phyloP scores from a whole-genome alignment of 2,797 vertebrate genomes.

The Avahi laniger region DNA sequence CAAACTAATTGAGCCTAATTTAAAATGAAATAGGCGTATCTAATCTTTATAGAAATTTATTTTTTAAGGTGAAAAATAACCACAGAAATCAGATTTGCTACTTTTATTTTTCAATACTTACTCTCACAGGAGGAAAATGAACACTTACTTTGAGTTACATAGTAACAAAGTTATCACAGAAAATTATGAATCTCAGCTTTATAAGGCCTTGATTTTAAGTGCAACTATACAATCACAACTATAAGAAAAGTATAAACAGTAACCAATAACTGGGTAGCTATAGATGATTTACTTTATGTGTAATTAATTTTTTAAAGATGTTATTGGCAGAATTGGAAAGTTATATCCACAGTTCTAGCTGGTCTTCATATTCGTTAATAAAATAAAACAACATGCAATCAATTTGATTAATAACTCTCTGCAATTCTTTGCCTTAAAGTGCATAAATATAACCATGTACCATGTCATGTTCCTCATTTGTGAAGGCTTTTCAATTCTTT shows the following conservation, averaged over 20 bases:
- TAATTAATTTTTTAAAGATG: neutral
- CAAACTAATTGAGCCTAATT: slow-evolving; percentile 4
- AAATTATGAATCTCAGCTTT: slow-evolving; percentile 10
- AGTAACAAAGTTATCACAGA: neutral
- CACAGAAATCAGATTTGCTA: slow-evolving; percentile 50
- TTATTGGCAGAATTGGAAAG: neutral
- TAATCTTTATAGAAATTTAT: slow-evolving; percentile 48
- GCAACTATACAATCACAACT: neutral
- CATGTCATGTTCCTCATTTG: rapidly evolving
- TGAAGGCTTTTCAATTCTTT: neutral
- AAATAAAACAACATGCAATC: neutral
- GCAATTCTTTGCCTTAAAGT: no score
- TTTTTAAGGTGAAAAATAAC: slow-evolving; percentile 57
- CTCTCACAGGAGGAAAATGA: neutral
- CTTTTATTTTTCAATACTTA: neutral
- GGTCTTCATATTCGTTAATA: neutral
- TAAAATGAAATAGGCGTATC: slow-evolving; percentile 44
- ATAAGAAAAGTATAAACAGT: neutral
- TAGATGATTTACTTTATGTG: neutral
- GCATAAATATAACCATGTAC: neutral
- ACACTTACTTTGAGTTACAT: slow-evolving; percentile 6
- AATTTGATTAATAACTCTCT: neutral
- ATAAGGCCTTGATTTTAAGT: neutral
- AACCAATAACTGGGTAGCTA: neutral
- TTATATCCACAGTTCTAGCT: neutral